A percentile compares a stretch with the other conserved stretches of the same genome.
These are phyloP conservation scores for Rotaria magnacalcarata DNA, from an alignment of 2,888 invertebrate species.

Conservation along the genomic window DNA sequence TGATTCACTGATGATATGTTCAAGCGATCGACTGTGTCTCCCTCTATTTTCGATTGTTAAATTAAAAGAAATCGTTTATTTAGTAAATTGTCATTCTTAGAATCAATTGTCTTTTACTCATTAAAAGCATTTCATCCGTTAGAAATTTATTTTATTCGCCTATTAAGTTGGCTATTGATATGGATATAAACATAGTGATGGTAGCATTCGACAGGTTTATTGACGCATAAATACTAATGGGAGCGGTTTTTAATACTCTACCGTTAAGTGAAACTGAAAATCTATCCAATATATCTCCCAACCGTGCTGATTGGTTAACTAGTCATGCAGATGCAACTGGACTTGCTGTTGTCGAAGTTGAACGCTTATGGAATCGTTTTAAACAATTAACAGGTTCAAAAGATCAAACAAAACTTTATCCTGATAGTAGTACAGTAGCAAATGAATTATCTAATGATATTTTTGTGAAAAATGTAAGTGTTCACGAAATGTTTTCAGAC, in stretches of 20 bases:
- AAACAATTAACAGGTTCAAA: conserved; percentile 53
- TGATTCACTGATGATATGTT: neutral
- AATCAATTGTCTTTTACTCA: neutral
- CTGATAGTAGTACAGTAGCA: neutral
- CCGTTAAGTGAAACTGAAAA: neutral
- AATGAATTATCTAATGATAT: conserved; percentile 40
- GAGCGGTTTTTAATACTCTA: neutral
- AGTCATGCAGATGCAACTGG: conserved; percentile 55
- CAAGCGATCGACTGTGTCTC: neutral
- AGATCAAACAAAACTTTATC: neutral
- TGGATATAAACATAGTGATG: neutral
- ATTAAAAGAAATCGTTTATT: no score
- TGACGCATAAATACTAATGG: neutral
- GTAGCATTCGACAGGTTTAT: neutral
- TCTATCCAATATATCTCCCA: conserved; percentile 3
- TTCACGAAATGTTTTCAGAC: no score
- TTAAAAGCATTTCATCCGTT: neutral
- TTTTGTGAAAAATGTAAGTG: conserved; percentile 43
- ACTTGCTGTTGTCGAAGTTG: conserved; percentile 58
- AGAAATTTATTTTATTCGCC: neutral
- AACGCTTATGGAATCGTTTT: conserved; percentile 57
- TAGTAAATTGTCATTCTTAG: no score
- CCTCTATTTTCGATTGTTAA: neutral
- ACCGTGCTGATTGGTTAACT: conserved; percentile 52
- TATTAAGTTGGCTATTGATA: neutral